Evolutionary conservation across 2,888 invertebrate species (phyloP), one percentile per base, ranked within the genome.

Genomic region (Notocelia uddmanniana): DNA sequence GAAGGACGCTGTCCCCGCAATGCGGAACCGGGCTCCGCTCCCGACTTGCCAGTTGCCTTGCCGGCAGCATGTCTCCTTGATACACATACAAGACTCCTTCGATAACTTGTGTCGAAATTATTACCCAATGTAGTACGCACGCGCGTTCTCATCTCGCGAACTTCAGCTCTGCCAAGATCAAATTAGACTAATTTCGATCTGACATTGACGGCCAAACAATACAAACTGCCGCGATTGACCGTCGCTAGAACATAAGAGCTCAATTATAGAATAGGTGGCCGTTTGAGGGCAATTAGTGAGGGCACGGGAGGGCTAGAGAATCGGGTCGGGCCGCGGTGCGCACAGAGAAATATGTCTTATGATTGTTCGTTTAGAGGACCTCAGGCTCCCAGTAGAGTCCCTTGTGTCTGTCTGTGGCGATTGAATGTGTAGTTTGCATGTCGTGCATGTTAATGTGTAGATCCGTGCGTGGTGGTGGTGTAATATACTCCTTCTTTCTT

Each of bases 121-220:
- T 69, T 69, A 63, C 69, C 60, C 52, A 63, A 64, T 60, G 72
- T 62, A 68, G 62, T 69, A 45, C 76, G 72, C 75, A 74, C 74
- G 75, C 75, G 75, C 72, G 64, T 19, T 31, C 54, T 59, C 69
- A 73, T 74, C 73, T 68, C 63, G 76, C 75, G 76, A 78, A 79
- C 81, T 81, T 76, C 77, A 78, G 77, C 82, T 77, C 79, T 89
- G 89, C 89, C 89, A 89, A 89, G 88, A 86, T 89, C 79, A 84
- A 89, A 88, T 89, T 89, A 89, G 85, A 85, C 83, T 83, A 74
- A 85, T 85, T 87, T 81, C 79, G 67, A 78, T 80, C 83, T 83
- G 83, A 85, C 83, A 81, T 79, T 83, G 83, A 84, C 79, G 80
- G 75, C 79, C 84, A 79, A 74, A 73, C 73, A 70, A 74, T 75